A percentile compares a stretch with the other conserved stretches of the same genome.
Evolutionary conservation across 2,888 invertebrate species (phyloP).

Genomic region (Lingula anatina): DNA sequence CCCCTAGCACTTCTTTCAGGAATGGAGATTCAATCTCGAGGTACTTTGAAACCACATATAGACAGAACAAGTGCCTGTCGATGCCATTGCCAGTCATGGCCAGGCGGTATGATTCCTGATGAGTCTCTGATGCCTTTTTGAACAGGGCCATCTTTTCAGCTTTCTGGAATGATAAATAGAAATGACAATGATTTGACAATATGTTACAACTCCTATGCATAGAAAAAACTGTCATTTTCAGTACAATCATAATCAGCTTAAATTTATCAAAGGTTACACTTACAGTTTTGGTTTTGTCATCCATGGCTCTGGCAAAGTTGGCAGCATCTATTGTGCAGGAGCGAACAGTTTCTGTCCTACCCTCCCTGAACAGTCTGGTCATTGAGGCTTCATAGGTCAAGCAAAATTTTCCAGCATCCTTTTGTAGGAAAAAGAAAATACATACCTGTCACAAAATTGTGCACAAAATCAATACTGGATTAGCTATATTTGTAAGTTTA

Average conservation of each 20-base stretch:
- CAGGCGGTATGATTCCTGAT: constrained; percentile 88
- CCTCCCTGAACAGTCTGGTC: constrained; percentile 94
- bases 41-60: constrained; percentile 97
- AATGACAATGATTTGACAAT: too few species aligned
- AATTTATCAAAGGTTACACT: too few species aligned
- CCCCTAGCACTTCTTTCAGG: constrained; percentile 87
- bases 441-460: background rate
- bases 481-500: too few species aligned
- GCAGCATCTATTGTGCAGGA: constrained; percentile 93
- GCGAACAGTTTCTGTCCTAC: constrained; percentile 95
- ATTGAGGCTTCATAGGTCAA: constrained; percentile 98
- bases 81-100: constrained; percentile 98
- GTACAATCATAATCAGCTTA: too few species aligned
- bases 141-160: constrained; percentile 70
- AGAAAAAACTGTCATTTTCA: too few species aligned
- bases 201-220: too few species aligned
- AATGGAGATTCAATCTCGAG: constrained; percentile 94
- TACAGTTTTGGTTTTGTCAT: constrained; percentile 65
- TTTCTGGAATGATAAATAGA: constrained; percentile 58
- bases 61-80: constrained; percentile 94
- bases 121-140: constrained; percentile 66
- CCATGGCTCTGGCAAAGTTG: constrained; percentile 90
- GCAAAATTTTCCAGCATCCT: constrained; percentile 86
- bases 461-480: too few species aligned
- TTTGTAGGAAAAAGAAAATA: constrained; percentile 21